Conservation (phyloP, 2,888 invertebrate species). For the Melanotus villosus region DNA sequence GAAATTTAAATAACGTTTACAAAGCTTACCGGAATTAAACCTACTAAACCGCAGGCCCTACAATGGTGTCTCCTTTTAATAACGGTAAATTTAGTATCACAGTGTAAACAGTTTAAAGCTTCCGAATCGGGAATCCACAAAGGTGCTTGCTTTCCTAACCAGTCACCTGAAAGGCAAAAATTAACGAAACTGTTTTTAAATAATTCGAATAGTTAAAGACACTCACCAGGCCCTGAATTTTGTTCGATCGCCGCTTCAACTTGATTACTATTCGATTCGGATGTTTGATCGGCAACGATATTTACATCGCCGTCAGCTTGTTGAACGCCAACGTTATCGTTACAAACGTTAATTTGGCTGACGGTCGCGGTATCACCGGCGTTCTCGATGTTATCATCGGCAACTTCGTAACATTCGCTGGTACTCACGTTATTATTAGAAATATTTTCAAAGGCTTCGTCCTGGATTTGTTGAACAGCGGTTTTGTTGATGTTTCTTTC, state of each 20-base stretch:
- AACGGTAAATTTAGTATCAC: conserved; percentile 84
- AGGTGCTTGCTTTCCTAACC: conserved; percentile 82
- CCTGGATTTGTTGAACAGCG: not conserved
- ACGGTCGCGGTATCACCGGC: not conserved
- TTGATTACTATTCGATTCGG: not conserved
- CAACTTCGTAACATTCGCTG: not conserved
- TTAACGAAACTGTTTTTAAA: no score
- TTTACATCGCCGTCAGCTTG: not conserved
- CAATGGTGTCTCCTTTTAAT: conserved; percentile 90
- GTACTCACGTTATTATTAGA: conserved; percentile 7
- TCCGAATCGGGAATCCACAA: conserved; percentile 91
- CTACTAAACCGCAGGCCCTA: conserved; percentile 86
- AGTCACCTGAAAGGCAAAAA: no score
- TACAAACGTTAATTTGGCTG: not conserved
- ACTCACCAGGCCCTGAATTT: not conserved
- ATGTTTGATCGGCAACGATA: not conserved
- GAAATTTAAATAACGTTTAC: not conserved
- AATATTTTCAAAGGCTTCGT: not conserved
- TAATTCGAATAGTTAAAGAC: not conserved
- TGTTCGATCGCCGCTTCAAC: not conserved
- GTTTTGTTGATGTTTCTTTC: not conserved
- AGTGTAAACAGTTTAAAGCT: conserved; percentile 86
- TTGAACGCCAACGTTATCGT: not conserved
- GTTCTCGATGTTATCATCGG: not conserved
- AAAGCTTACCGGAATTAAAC: conserved; percentile 45